Evolutionary conservation across 2,797 vertebrate species (phyloP).

Genomic region (Halcyon smyrnensis): DNA sequence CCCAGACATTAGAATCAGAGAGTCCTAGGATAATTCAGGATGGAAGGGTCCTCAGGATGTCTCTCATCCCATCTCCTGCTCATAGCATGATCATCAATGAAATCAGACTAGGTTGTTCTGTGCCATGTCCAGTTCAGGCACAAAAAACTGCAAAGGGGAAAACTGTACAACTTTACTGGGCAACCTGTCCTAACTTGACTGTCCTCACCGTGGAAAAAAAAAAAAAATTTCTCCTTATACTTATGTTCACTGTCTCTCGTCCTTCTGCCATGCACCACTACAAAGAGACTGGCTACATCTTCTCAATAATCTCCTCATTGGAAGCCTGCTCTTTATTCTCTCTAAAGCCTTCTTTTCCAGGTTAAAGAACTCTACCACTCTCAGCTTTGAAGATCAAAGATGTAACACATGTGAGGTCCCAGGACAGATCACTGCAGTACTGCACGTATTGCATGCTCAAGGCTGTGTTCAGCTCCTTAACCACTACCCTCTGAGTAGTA

Average conservation of each 20-base stretch:
- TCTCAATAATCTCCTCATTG: neutral
- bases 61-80: neutral
- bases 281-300: neutral
- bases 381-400: neutral
- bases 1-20: neutral
- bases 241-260: neutral
- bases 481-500: neutral
- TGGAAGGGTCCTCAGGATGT: neutral
- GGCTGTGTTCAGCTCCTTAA: neutral
- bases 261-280: neutral
- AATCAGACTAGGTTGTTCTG: neutral
- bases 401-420: neutral
- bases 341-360: neutral
- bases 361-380: neutral
- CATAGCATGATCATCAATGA: accelerated
- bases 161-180: neutral
- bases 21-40: neutral
- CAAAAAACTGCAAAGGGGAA: neutral
- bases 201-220: neutral
- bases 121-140: neutral
- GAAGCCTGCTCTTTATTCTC: neutral
- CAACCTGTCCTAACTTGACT: neutral
- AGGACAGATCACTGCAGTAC: neutral
- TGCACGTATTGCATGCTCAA: accelerated
- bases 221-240: neutral